Percentiles rank a stretch among this genome's conserved stretches.
Conservation (phyloP, 2,113 vertebrate species). For the Nycticorax nycticorax region DNA sequence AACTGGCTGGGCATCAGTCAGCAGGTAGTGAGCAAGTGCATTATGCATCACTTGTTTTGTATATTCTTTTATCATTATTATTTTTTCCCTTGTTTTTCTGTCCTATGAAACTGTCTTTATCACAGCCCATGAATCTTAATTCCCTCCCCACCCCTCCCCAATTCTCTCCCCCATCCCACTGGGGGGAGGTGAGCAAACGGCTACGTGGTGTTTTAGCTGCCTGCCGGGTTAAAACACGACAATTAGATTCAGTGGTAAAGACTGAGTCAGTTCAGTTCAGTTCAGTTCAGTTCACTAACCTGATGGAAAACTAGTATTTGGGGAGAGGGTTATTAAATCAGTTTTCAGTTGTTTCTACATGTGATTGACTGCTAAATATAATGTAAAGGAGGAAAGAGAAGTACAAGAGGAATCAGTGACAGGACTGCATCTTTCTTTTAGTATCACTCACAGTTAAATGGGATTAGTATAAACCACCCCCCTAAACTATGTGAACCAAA, state of each 20-base stretch:
- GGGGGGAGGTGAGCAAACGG: too few species aligned
- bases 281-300: background rate
- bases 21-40: too few species aligned
- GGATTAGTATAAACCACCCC: background rate
- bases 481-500: background rate
- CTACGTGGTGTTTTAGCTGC: too few species aligned
- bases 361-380: background rate
- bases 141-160: too few species aligned
- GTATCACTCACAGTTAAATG: background rate
- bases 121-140: too few species aligned
- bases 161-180: too few species aligned
- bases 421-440: background rate
- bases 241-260: background rate
- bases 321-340: background rate
- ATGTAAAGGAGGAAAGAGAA: background rate
- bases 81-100: too few species aligned
- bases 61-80: too few species aligned
- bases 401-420: rapidly evolving
- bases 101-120: too few species aligned
- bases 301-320: background rate
- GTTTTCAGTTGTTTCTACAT: background rate
- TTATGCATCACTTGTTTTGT: too few species aligned
- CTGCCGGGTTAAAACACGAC: too few species aligned
- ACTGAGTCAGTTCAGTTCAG: background rate
- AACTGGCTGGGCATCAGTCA: too few species aligned